A percentile compares a stretch with the other conserved stretches of the same genome.
Evolutionary conservation across 2,113 vertebrate species (phyloP).

Genomic region (Notiomystis cincta): DNA sequence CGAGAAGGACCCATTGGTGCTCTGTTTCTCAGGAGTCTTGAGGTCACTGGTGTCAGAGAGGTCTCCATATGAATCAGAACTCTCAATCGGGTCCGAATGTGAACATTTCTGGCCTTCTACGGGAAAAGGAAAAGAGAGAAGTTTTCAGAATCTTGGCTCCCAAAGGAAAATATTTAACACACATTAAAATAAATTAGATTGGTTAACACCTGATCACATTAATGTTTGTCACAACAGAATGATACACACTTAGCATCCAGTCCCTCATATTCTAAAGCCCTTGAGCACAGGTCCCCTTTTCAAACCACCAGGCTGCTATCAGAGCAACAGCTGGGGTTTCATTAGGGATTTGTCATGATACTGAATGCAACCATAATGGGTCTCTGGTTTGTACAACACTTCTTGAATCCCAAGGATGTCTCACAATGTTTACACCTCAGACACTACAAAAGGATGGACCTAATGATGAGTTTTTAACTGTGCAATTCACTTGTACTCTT

Average conservation of each 20-base stretch:
- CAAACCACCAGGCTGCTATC: background rate
- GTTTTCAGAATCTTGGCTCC: constrained; percentile 4
- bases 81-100: constrained; percentile 94
- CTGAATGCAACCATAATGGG: background rate
- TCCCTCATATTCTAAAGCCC: background rate
- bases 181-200: background rate
- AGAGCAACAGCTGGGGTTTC: background rate
- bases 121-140: constrained; percentile 39
- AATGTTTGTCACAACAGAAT: background rate
- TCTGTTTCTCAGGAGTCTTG: constrained; percentile 89
- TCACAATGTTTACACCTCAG: background rate
- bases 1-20: constrained; percentile 83
- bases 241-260: background rate
- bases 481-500: background rate
- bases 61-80: constrained; percentile 92
- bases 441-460: background rate
- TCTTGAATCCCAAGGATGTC: background rate
- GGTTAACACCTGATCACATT: background rate
- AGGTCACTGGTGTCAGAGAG: constrained; percentile 90
- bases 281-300: background rate
- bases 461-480: background rate
- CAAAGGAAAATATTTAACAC: background rate
- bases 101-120: constrained; percentile 89
- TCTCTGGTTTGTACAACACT: background rate
- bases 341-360: background rate